Evolutionary conservation across 1,140 invertebrate genomes (phyloP), one percentile per base, ranked within the genome.

Genomic region (Archivesica marissinica): DNA sequence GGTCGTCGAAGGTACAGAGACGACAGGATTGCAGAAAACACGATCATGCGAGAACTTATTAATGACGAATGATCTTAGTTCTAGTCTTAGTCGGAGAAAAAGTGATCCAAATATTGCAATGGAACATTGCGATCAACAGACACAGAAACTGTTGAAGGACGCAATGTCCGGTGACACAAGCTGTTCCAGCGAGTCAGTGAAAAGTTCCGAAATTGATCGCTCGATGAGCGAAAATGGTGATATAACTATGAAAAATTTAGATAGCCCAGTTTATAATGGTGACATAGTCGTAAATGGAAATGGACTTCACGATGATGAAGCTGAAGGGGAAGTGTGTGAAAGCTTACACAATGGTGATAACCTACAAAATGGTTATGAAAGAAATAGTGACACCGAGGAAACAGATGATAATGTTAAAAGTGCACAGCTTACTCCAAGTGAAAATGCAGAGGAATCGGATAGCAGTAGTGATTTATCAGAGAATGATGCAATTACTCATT

Each of bases 21-120:
- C 68, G 64, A 85, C 56, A 80, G 88, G 83, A 54, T 87, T 93
- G 30, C 90, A 91, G 35, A 94, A 94, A 89, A 94, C 94, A n/a
- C 91, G 93, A 44, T 94, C 93, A 91, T 97, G 96, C 91, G 97
- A 97, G 86, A 96, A 97, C 94, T 95, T 95, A 44, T 81, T 77
- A 93, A 95, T 95, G 13, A 70, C 72, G 2, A 95, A 96, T 70
- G 96, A 96, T 85, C 95, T 96, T 79, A 95, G 95, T 77, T 94
- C 94, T 28, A 95, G 95, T 79, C 93, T 95, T 33, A 95, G 96
- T 81, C 94, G 97, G 66, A 95, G 97, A 77, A 96, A 96, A 44
- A 97, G 97, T 92, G 97, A 98, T 94, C 97, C 97, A 23, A 97
- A 96, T 92, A 95, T 98, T 25, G 81, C 85, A 0, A 68, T 88